Conservation (phyloP, 1,140 invertebrate genomes). For the Vanessa atalanta region DNA sequence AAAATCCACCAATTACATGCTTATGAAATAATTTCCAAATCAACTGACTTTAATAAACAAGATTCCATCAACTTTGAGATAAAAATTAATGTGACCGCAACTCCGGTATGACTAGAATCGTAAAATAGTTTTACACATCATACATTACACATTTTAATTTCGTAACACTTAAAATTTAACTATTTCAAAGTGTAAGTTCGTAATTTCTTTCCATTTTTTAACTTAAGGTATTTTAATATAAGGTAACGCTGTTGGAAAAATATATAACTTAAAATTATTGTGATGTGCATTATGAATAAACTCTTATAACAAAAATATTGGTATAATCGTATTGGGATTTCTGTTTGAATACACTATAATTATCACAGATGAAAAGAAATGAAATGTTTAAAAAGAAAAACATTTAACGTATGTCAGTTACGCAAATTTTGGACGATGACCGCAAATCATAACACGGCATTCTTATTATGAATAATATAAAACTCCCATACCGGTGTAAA, state of each 20-base stretch:
- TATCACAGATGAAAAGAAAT: neutral
- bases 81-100: conserved; percentile 12
- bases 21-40: conserved; percentile 54
- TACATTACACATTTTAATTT: neutral
- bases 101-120: neutral
- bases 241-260: no score
- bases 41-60: conserved; percentile 34
- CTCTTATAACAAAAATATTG: neutral
- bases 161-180: neutral
- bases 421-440: conserved; percentile 33
- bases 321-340: neutral
- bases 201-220: no score
- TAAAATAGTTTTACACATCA: conserved; percentile 4
- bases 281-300: no score
- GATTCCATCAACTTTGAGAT: neutral
- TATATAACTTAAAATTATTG: no score
- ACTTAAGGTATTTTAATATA: no score
- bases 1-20: conserved; percentile 73
- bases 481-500: conserved; percentile 48
- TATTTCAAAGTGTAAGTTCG: no score
- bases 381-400: neutral
- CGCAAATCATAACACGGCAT: conserved; percentile 45
- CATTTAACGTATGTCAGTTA: conserved; percentile 22
- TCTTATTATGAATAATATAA: conserved; percentile 51
- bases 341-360: neutral